phyloP scores from a whole-genome alignment of 2,797 vertebrate species.

The Gobionotothen gibberifrons region DNA sequence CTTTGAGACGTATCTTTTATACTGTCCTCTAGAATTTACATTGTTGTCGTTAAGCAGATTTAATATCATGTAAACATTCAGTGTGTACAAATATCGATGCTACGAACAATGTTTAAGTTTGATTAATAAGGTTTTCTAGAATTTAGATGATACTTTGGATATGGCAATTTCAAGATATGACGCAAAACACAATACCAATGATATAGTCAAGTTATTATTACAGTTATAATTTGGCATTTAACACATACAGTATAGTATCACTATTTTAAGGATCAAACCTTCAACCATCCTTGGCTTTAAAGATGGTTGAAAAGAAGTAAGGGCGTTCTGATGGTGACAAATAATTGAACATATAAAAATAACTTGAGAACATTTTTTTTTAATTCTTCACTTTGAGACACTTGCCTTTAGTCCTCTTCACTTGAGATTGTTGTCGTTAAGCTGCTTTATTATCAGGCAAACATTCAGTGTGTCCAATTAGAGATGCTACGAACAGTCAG shows the following conservation, averaged over 20 bases:
- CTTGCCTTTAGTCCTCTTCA: too few species aligned
- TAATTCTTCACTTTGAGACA: too few species aligned
- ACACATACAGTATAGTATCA: neutral
- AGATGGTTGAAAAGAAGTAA: neutral
- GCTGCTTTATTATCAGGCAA: too few species aligned
- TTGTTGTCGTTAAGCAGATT: constrained; percentile 12
- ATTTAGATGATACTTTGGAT: too few species aligned
- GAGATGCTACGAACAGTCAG: too few species aligned
- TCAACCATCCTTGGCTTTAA: neutral
- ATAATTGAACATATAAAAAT: neutral
- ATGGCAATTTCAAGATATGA: too few species aligned
- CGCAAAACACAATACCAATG: too few species aligned
- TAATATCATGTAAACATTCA: neutral
- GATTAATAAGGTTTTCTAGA: too few species aligned
- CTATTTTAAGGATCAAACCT: neutral
- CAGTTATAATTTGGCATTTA: neutral
- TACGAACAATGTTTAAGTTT: neutral
- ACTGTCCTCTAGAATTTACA: neutral
- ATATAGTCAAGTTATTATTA: too few species aligned
- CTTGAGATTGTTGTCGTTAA: too few species aligned
- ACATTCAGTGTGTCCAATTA: too few species aligned
- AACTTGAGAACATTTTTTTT: neutral
- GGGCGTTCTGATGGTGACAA: neutral
- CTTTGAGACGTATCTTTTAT: constrained; percentile 15
- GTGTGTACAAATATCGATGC: neutral